Evolutionary conservation across 2,113 vertebrate species (phyloP), one percentile per base, ranked within the genome.

Genomic region (Dasyurus viverrinus): DNA sequence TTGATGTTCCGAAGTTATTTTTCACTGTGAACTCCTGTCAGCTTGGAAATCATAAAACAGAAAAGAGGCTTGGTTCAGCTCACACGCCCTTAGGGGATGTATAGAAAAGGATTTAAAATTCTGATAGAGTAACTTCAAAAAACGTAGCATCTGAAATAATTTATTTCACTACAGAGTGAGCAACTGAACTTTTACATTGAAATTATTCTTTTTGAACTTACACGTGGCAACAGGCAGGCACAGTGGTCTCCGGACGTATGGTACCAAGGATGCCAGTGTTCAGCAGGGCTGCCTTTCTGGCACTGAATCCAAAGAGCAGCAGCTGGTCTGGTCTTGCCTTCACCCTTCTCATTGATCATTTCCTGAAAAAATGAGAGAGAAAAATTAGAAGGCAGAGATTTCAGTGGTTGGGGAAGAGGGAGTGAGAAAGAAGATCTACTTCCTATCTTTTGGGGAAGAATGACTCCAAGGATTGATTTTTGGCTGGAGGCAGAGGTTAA

Each of bases 71-170:
- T 98, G 98, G 97, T 98, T 98, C 97, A 92, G 95, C 97, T 95
- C 19, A 25, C 0, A 2, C 0, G 54, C 97, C 98, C 97, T 98
- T 90, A 54, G 97, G 98, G 98, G 95, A 95, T 97, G 93, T 97
- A 95, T 94, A 96, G 97, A 97, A 98, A 98, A 97, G 94, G 95
- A 98, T 98, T 98, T 98, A 97, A 98, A 99, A 98, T 98, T 98
- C 98, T 97, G 97, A 98, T 98, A 97, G 92, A 92, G 95, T 97
- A 95, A 97, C 98, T 98, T 98, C 95, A 97, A 97, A 98, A 97
- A 92, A 89, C 10, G 57, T 90, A 97, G 93, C 97, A 93, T 96
- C 98, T 92, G 97, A 98, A 98, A 98, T 97, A 97, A 98, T 97
- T 98, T 98, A 97, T 98, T 98, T 98, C 91, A 92, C 94, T 97